These are phyloP conservation scores for Ctenopoma multispine DNA, from an alignment of 2,797 vertebrate genomes.

Conservation along the genomic window DNA sequence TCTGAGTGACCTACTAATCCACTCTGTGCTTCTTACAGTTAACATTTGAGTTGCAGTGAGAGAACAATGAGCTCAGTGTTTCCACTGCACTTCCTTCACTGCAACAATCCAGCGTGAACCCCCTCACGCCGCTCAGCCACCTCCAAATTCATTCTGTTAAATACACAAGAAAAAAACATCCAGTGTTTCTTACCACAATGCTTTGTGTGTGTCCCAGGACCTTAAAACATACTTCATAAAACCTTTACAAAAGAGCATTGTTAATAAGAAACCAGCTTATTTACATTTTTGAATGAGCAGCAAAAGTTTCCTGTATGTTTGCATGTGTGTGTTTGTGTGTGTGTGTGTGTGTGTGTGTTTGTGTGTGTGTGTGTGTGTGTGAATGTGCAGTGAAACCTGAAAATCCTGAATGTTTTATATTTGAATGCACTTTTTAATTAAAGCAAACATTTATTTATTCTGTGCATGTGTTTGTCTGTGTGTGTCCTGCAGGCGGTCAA, in stretches of 20 bases:
- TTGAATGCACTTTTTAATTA: neutral
- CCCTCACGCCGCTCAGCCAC: neutral
- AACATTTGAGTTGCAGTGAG: neutral
- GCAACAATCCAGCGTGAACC: neutral
- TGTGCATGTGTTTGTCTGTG: conserved; percentile 1
- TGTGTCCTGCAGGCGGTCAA: conserved; percentile 91
- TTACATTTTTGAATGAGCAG: neutral
- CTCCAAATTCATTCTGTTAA: neutral
- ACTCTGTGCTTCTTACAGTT: neutral
- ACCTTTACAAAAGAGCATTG: neutral
- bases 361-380: neutral
- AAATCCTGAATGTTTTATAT: neutral
- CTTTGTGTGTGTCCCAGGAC: neutral
- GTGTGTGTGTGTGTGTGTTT: no score
- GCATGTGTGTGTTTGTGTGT: no score
- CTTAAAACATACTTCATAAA: neutral
- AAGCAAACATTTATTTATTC: conserved; percentile 18
- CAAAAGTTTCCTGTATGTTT: neutral
- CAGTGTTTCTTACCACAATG: neutral
- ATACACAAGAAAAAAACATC: neutral
- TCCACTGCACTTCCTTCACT: conserved; percentile 11
- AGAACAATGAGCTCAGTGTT: conserved; percentile 26
- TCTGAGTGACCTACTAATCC: neutral
- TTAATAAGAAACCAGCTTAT: no score
- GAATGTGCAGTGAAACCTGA: neutral